phyloP scores from a whole-genome alignment of 92 coral and sea anemone genomes.

The Phenganax stokvisi region DNA sequence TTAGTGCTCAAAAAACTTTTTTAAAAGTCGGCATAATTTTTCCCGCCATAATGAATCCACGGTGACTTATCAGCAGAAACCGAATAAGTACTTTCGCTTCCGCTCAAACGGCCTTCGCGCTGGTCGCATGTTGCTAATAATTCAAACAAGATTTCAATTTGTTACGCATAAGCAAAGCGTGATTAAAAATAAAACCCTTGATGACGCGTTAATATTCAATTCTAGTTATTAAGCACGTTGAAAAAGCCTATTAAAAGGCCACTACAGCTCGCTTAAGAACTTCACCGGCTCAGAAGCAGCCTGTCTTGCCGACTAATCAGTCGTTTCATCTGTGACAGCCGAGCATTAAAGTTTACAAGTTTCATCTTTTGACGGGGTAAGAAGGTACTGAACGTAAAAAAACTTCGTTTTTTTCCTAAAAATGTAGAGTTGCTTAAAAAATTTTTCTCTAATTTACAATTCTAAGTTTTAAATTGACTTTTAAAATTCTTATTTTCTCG shows the following conservation, averaged over 20 bases:
- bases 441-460: not conserved
- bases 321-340: slow-evolving; percentile 3
- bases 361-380: not conserved
- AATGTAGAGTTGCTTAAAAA: not conserved
- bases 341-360: not conserved
- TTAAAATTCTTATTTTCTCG: not conserved
- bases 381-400: not conserved
- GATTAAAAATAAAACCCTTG: slow-evolving; percentile 38
- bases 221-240: slow-evolving; percentile 37
- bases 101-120: not conserved
- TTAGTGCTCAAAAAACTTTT: not conserved
- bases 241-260: slow-evolving; percentile 37
- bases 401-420: not conserved
- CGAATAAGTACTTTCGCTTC: not conserved
- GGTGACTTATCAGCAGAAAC: not conserved
- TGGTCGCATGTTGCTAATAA: slow-evolving; percentile 20
- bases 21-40: not conserved
- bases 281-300: slow-evolving; percentile 5
- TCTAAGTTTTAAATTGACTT: not conserved
- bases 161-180: slow-evolving; percentile 20
- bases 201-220: slow-evolving; percentile 44
- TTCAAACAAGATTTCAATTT: slow-evolving; percentile 38
- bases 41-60: not conserved
- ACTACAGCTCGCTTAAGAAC: slow-evolving; percentile 17
- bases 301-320: not conserved